Evolutionary conservation across 2,797 vertebrate species (phyloP).

Genomic region (Anguilla pacifica): DNA sequence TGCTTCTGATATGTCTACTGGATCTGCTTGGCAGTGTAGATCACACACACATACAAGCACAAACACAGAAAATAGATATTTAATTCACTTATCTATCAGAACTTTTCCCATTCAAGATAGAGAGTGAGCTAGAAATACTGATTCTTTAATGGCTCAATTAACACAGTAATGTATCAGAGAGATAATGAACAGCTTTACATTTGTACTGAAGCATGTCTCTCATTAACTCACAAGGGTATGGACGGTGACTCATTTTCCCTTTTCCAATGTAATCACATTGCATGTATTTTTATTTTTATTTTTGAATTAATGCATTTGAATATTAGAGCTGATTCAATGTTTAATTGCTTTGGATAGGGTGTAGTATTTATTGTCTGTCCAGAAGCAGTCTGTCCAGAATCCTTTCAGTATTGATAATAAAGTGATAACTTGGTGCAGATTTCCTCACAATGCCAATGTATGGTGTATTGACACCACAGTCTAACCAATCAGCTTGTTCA

Average conservation of each 20-base stretch:
- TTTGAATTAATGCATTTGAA: neutral
- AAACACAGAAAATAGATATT: neutral
- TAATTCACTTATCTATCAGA: neutral
- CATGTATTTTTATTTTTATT: neutral
- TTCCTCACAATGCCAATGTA: neutral
- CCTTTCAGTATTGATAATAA: neutral
- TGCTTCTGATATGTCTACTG: no score
- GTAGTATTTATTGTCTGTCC: neutral
- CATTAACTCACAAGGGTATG: slow-evolving; percentile 35
- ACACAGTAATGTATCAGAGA: slow-evolving; percentile 35
- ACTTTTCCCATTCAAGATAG: neutral
- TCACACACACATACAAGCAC: neutral
- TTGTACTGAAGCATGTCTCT: slow-evolving; percentile 32
- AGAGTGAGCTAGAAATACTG: slow-evolving; percentile 10
- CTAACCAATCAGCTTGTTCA: neutral
- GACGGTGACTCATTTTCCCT: neutral
- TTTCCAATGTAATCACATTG: neutral
- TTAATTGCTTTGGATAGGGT: neutral
- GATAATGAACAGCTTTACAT: slow-evolving; percentile 38
- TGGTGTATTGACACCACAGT: neutral
- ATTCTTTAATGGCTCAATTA: slow-evolving; percentile 30
- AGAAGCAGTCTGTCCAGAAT: neutral
- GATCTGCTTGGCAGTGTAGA: no score
- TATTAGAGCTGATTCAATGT: neutral
- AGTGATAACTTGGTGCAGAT: neutral